phyloP scores from a whole-genome alignment of 2,113 vertebrate genomes.

The Delphinapterus leucas region DNA sequence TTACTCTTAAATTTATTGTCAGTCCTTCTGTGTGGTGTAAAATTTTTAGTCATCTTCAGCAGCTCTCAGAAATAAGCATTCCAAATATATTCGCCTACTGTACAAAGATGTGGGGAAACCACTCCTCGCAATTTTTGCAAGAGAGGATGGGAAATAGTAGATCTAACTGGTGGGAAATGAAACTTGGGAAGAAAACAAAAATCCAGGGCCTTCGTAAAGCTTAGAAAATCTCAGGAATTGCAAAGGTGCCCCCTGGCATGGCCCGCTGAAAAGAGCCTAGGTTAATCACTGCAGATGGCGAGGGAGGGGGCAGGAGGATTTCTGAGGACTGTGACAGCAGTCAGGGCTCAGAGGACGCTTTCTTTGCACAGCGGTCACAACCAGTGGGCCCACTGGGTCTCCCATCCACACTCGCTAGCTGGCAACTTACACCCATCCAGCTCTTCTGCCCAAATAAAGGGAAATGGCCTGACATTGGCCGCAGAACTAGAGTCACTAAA shows the following conservation, averaged over 20 bases:
- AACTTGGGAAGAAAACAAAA: constrained; percentile 72
- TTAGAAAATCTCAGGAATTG: not conserved
- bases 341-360: not conserved
- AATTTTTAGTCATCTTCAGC: constrained; percentile 82
- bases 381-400: not conserved
- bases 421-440: not conserved
- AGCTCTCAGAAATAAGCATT: constrained; percentile 83
- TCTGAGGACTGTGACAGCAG: not conserved
- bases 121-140: constrained; percentile 72
- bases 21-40: constrained; percentile 76
- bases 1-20: constrained; percentile 81
- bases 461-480: not conserved
- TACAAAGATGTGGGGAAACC: constrained; percentile 79
- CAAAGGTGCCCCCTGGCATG: constrained; percentile 30
- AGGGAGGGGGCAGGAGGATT: too few species aligned
- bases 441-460: not conserved
- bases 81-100: constrained; percentile 82
- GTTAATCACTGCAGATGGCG: not conserved
- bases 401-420: not conserved
- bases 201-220: constrained; percentile 50
- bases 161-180: constrained; percentile 76
- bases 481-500: not conserved
- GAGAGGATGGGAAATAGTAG: constrained; percentile 77
- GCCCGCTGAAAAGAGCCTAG: not conserved
- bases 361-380: not conserved